Base-by-base conservation (phyloP, 2,888 invertebrate genomes). In the Ligdia adustata region DNA sequence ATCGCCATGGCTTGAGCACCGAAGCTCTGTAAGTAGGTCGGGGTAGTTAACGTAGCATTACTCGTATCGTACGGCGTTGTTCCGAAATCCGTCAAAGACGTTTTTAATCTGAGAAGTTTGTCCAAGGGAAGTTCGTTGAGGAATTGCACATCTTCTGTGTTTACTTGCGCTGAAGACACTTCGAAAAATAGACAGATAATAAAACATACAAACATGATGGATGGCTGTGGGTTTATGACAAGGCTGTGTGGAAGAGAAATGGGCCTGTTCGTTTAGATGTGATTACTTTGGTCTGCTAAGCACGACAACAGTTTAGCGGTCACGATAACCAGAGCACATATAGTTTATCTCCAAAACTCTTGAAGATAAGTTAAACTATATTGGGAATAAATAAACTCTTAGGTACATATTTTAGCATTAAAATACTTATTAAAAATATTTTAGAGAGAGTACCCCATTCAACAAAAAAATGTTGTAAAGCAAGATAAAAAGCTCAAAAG, bases 81-180 rank as follows among this genome's bases (percentile, higher is more conserved):
- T 0, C 72, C 72, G 0, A 85, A 56, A 1, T 82, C 81, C 63
- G 81, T 78, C 1, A 91, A 57, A 54, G 71, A 92, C 66, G 62
- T 86, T 79, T 83, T 92, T 1, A 96, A 82, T 48, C 91, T 84
- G n/a, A 96, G 78, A 14, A 96, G 81, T 61, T 94, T 93, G 2
- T 94, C 91, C 49, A 96, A 64, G 1, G 94, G 93, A 37, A 96
- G 72, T 68, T 94, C 94, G 67, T 93, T 93, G 18, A 96, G 82
- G 40, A 91, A 91, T 62, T 91, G 82, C 9, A 92, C 66, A 29
- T 86, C 87, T 35, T 78, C 77, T 58, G 73, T 67, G 0, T 70
- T 60, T 9, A 75, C 51, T 15, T 83, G 75, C 3, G 69, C 72
- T 1, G 50, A 55, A n/a, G 59, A 58, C 1, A 57, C 24, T 55